Base-by-base conservation (phyloP, 2,888 invertebrate genomes). In the Napeogenes inachia region DNA sequence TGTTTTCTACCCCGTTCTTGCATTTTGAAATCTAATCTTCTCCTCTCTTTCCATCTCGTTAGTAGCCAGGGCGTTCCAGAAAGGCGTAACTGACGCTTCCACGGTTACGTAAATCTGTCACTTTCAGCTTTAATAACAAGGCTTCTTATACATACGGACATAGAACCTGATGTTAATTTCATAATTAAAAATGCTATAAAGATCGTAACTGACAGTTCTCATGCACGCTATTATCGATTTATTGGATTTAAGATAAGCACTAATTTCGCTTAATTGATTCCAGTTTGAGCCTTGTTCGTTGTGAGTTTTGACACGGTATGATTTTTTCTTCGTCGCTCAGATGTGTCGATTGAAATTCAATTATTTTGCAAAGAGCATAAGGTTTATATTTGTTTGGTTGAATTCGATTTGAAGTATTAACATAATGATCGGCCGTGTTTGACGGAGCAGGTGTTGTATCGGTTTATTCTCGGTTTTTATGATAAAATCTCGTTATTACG, bases 391-490 rank as follows among this genome's bases (percentile, higher is more conserved):
- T 70, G 74, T 65, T 75, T 74, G 75, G 59, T 65, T 62, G 59
- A 62, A 66, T 70, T 68, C 76, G 81, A 76, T 83, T 86, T 82
- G 83, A 72, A 78, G 79, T 81, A 89, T 89, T 89, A 89, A 79
- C 88, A 87, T 89, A 87, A 89, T 87, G 85, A 86, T 80, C 80
- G 80, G 82, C 78, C 80, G 82, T 79, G 82, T 87, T 86, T 85
- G 87, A 87, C 84, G 82, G 81, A 87, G 87, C 89, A 90, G 89
- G 89, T 90, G 89, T 87, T 76, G 82, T 80, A 86, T 88, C 84
- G 82, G 86, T 85, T 86, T 84, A 87, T 88, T 87, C 86, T 87
- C 84, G 75, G 85, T 85, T 89, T 87, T 88, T 88, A 86, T 84
- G 81, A 83, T 84, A 82, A 88, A 87, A 87, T 87, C 87, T 87